Percentiles rank a stretch among this genome's conserved stretches.
These are phyloP conservation scores for Trachurus trachurus DNA, from an alignment of 2,797 vertebrate species.

Conservation along the genomic window DNA sequence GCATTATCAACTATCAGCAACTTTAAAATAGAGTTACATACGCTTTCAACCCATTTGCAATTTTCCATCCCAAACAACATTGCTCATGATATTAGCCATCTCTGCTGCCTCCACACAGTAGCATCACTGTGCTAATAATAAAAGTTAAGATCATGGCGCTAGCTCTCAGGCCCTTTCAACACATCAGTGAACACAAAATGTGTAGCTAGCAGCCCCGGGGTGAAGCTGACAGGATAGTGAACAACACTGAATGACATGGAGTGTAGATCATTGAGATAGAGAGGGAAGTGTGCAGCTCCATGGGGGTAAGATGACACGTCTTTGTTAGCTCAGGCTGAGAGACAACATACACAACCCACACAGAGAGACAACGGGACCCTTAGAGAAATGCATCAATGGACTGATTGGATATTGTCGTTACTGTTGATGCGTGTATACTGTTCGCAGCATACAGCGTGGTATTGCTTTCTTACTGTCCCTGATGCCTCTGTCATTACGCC, in stretches of 20 bases:
- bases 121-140: constrained; percentile 41
- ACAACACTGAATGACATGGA: constrained; percentile 61
- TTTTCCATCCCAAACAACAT: background rate
- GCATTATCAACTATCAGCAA: too few relatives aligned
- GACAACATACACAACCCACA: constrained; percentile 36
- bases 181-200: constrained; percentile 55
- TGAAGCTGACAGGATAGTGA: constrained; percentile 62
- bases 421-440: constrained; percentile 2
- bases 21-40: background rate
- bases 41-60: background rate
- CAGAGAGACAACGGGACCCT: constrained; percentile 27
- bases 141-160: constrained; percentile 14
- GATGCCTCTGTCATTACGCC: constrained; percentile 11
- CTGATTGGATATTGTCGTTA: constrained; percentile 31
- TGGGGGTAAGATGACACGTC: constrained; percentile 51
- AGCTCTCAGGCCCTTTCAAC: constrained; percentile 48
- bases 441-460: background rate
- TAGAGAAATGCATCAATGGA: constrained; percentile 30
- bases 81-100: background rate
- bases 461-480: constrained; percentile 17
- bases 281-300: constrained; percentile 39
- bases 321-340: constrained; percentile 57
- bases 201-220: constrained; percentile 44
- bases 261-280: constrained; percentile 58
- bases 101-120: background rate